A percentile compares a stretch with the other conserved stretches of the same genome.
Conservation (phyloP, 2,888 invertebrate species). For the Heliothis peltigera region DNA sequence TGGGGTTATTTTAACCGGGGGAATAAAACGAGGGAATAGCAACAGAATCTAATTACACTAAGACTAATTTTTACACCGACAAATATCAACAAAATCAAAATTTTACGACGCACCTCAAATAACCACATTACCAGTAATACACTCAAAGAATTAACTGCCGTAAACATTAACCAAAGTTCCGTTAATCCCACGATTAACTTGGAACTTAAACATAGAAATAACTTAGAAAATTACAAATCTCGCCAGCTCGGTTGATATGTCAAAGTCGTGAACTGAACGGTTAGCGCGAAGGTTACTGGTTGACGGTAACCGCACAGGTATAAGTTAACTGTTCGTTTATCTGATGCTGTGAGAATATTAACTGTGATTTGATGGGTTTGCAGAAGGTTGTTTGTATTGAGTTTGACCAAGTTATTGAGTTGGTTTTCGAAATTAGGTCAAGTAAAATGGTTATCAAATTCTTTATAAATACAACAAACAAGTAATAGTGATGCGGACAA, state of each 20-base stretch:
- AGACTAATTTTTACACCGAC: not conserved
- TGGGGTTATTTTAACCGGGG: too few species aligned
- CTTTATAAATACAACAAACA: too few species aligned
- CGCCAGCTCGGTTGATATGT: conserved; percentile 60
- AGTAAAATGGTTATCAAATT: too few species aligned
- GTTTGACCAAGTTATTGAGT: conserved; percentile 16
- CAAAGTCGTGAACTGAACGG: conserved; percentile 62
- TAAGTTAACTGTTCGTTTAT: conserved; percentile 27
- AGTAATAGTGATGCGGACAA: too few species aligned
- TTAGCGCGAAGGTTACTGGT: conserved; percentile 44
- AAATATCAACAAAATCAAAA: too few species aligned
- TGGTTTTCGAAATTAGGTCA: not conserved
- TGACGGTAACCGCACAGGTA: conserved; percentile 48
- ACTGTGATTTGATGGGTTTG: conserved; percentile 27
- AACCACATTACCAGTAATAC: not conserved
- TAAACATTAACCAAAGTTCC: conserved; percentile 17
- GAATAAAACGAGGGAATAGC: too few species aligned
- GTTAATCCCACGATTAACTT: conserved; percentile 43
- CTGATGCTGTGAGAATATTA: conserved; percentile 41
- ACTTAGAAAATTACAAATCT: conserved; percentile 56
- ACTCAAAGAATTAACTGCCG: not conserved
- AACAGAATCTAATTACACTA: too few species aligned
- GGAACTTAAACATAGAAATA: conserved; percentile 40
- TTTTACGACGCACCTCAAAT: too few species aligned
- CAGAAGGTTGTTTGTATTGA: not conserved